phyloP scores from a whole-genome alignment of 2,113 vertebrate genomes.

The Zosterops borbonicus region DNA sequence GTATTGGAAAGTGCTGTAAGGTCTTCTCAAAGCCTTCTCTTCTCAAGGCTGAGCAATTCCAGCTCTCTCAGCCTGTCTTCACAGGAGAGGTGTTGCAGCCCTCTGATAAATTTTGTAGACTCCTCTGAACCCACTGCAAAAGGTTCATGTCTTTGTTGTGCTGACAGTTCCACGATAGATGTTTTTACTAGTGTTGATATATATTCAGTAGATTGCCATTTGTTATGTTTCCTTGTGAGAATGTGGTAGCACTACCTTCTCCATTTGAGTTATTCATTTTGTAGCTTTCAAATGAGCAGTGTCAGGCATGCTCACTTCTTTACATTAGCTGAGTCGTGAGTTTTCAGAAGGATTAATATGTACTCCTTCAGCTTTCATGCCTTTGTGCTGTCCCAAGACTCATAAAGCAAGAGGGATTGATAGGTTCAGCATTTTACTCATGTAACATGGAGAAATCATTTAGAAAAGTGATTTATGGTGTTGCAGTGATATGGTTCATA shows the following conservation, averaged over 20 bases:
- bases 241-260: not conserved
- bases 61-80: not conserved
- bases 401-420: constrained; percentile 28
- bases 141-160: not conserved
- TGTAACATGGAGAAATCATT: constrained; percentile 8
- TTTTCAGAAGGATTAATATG: constrained; percentile 18
- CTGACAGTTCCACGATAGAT: not conserved
- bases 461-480: not conserved
- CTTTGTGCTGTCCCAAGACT: not conserved
- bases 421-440: constrained; percentile 29
- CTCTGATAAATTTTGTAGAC: not conserved
- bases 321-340: not conserved
- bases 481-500: constrained; percentile 15
- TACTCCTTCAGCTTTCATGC: not conserved
- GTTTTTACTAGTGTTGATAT: not conserved
- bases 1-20: not conserved
- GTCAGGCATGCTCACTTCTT: not conserved
- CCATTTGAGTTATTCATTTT: not conserved
- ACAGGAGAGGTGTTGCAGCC: not conserved
- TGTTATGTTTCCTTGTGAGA: not conserved
- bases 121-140: not conserved
- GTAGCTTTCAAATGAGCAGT: not conserved
- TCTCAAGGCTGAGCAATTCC: not conserved
- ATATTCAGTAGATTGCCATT: not conserved
- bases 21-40: not conserved